Conservation (phyloP, 2,888 invertebrate species). For the Stratiomys singularior region DNA sequence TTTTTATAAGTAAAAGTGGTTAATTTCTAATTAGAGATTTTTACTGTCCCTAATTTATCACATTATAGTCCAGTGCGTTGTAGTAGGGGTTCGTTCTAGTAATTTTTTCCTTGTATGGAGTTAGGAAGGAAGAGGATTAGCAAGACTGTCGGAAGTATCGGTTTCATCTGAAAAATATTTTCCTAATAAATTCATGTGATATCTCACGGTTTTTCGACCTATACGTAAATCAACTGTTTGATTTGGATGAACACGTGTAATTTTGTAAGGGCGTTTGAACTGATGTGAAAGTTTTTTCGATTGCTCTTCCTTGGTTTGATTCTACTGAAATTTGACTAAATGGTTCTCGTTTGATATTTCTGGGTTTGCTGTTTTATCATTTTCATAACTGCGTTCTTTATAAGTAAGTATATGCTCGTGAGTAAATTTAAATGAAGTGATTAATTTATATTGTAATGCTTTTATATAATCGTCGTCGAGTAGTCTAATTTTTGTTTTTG, state of each 20-base stretch:
- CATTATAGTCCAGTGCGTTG: no score
- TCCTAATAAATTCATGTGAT: no score
- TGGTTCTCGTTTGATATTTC: background rate
- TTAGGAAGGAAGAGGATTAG: no score
- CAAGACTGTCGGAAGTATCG: no score
- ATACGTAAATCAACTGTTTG: no score
- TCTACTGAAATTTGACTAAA: background rate
- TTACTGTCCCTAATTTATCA: no score
- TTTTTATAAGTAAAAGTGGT: no score
- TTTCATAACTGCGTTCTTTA: background rate
- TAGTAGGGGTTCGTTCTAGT: no score
- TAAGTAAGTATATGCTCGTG: background rate
- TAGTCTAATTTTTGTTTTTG: background rate
- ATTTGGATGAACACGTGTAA: background rate
- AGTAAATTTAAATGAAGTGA: background rate
- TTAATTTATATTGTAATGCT: background rate
- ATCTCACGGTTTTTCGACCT: no score
- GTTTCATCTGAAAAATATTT: no score
- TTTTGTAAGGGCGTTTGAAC: slow-evolving; percentile 3
- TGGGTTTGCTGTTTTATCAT: background rate
- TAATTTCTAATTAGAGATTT: no score
- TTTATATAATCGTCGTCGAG: background rate
- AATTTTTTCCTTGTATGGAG: no score
- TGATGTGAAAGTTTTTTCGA: background rate
- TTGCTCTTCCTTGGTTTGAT: background rate